Base-by-base conservation (phyloP, 1,140 invertebrate species). In the Papilio polytes region DNA sequence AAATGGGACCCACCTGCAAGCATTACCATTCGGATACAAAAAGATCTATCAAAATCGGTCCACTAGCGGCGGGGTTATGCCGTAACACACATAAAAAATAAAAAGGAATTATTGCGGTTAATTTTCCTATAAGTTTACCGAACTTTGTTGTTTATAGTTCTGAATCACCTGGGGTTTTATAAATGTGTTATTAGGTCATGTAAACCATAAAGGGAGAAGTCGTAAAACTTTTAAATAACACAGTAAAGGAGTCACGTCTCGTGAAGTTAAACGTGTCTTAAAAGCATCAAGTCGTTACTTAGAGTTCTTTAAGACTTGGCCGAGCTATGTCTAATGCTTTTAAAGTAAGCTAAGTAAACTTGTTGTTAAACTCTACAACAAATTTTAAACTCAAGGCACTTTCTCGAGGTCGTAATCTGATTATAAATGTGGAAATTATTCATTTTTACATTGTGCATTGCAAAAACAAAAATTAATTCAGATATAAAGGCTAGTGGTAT, bases 281-380 rank as follows among this genome's bases (percentile, higher is more conserved):
- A 70, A 70, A 70, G 63, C 63, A 31, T 70, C 26, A 70, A 70
- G 63, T 70, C 63, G 63, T 70, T 70, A 70, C 63, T 26, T 70
- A 36, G 63, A 70, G 63, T 70, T 63, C 59, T 63, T 63, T 63
- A 63, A 63, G 59, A 63, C 59, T 26, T 31, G 63, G 22, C 13
- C 63, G 63, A 70, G 63, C 63, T 70, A 20, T 63, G 22, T 70
- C 12, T 70, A 70, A 70, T 70, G 63, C 63, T 70, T 31, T 70
- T 70, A 70, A 70, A 70, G 26, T 36, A 20, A 56, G 48, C 3
- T 18, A 20, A 18, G 53, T 20, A 56, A 56, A 56, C 53, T 20
- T 20, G 53, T 56, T n/a, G n/a, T n/a, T 56, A 56, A 56, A 56
- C 53, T 56, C n/a, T 20, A 56, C 18, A 56, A 56, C 53, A 56